Evolutionary conservation across 2,797 vertebrate species (phyloP), one percentile per base, ranked within the genome.

Genomic region (Thamnophis elegans): DNA sequence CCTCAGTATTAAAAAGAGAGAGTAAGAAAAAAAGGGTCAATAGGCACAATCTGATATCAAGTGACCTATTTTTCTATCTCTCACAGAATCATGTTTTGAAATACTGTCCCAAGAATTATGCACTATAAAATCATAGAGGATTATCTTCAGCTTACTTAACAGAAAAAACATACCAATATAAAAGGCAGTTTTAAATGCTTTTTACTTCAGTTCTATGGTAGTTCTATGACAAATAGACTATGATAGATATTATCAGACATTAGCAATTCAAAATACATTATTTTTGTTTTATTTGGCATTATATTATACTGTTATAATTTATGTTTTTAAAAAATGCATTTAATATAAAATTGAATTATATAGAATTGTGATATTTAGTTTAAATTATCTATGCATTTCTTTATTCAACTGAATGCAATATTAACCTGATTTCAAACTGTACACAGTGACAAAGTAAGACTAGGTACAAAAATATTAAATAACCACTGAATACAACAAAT

Each of bases 1-100:
- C 94, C 93, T 82, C 91, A 94, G 94, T 95, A 92, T 90, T 96
- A 96, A 95, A 94, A 93, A 56, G 16, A 12, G 89, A 25, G 10
- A 82, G 20, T 25, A 82, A 10, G 92, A 89, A 32, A n/a, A 53
- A 54, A 32, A 53, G 62, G 92, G 91, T 92, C 90, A 91, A 91
- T 25, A 94, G 94, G 94, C 0, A 36, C 89, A 89, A 95, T 88
- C 88, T 89, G 92, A 87, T 85, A 95, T 6, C 65, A 93, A 94
- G 92, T 91, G 92, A 96, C 95, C 95, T 92, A 93, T 93, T 97
- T 97, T 94, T 88, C 92, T 60, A 96, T 86, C 90, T 86, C 85
- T 95, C 36, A 54, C 89, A 94, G 89, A 95, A 94, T 95, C 1
- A 36, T 0, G 68, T 2, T 2, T 92, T n/a, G 42, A 51, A 94